Base-by-base conservation (phyloP, 2,797 vertebrate genomes). In the Prunella strophiata region DNA sequence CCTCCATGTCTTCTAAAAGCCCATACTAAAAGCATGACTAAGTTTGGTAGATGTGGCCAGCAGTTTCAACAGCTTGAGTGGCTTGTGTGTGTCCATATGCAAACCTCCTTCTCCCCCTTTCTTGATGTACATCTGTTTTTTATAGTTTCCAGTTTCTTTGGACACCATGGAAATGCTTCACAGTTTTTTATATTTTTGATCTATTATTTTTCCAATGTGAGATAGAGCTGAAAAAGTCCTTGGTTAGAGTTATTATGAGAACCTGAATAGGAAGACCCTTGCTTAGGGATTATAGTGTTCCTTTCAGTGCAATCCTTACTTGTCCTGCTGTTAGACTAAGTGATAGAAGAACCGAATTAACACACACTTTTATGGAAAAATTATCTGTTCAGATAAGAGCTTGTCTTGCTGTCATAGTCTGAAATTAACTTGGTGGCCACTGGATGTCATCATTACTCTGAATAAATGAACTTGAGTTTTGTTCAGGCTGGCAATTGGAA, bases 371-470 rank as follows among this genome's bases (percentile, higher is more conserved):
- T 55, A 26, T 45, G 34, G 29, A 77, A 70, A 84, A 13, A 45
- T 54, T 79, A 27, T 47, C 23, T 76, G 1, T 36, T 73, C 54
- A 29, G 11, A 27, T 51, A 59, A 50, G 42, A 68, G 19, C 5
- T 32, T 76, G 23, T 52, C 26, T 29, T 75, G 47, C 32, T 65
- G 6, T 67, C 2, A 0, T 26, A 88, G 54, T 15, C 77, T 92
- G 94, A 94, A 57, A 92, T 94, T 92, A 94, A 66, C 50, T 65
- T 66, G 57, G 19, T 91, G 94, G 71, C 96, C 96, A 90, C 96
- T 95, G 86, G 97, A 92, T 95, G 97, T 96, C 96, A 2, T 91
- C 57, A 42, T 92, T 94, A 82, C 88, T 76, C 94, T 89, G 66
- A 89, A 79, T 34, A 94, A 95, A 87, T 38, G 58, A 79, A 76